These are phyloP conservation scores for Ephydatia muelleri DNA, from an alignment of 37 sponge, comb jelly and placozoan genomes.

Conservation along the genomic window DNA sequence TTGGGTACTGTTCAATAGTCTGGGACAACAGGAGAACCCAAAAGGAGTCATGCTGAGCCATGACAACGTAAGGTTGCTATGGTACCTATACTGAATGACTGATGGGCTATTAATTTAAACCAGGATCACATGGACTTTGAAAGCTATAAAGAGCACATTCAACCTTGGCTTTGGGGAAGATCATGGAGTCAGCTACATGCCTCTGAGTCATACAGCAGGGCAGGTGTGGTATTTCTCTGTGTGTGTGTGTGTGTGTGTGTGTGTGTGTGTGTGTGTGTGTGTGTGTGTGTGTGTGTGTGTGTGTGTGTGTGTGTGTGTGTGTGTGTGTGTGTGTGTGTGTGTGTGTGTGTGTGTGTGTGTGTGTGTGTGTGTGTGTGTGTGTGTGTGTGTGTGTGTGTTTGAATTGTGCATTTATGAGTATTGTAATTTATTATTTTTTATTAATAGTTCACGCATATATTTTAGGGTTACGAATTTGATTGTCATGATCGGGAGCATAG, in stretches of 20 bases:
- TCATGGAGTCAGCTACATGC: constrained; percentile 60
- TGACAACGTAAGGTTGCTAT: constrained; percentile 77
- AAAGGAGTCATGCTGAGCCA: constrained; percentile 93
- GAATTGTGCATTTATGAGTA: no score
- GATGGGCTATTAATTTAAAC: neutral
- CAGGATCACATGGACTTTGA: constrained; percentile 63
- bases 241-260: constrained; percentile 5
- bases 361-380: no score
- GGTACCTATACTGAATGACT: neutral
- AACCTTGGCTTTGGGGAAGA: constrained; percentile 8
- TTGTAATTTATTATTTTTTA: no score
- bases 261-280: neutral
- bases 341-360: no score
- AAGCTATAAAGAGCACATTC: constrained; percentile 14
- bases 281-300: neutral
- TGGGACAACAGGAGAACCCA: constrained; percentile 88
- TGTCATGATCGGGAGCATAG: no score
- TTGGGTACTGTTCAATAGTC: constrained; percentile 50
- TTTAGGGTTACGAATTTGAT: no score
- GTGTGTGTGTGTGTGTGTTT: no score
- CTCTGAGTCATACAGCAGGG: constrained; percentile 76
- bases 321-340: neutral
- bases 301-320: neutral
- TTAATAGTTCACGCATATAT: no score
- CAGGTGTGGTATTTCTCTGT: constrained; percentile 21